Base-by-base conservation (phyloP, 2,888 invertebrate species). In the Watsonalla binaria region DNA sequence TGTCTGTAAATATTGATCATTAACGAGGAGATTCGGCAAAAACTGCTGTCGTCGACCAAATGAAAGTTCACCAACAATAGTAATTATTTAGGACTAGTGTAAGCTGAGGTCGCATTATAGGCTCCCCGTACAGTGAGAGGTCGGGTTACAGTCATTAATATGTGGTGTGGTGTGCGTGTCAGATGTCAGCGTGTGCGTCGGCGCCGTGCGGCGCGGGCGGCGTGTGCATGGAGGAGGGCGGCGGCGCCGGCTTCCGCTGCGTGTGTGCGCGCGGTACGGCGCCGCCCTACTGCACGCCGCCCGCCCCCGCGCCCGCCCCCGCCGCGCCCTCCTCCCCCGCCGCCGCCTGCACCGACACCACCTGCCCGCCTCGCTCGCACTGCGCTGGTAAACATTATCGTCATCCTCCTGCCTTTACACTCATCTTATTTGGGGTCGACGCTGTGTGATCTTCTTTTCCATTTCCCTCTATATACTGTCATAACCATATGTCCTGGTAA, bases 201-300 rank as follows among this genome's bases (percentile, higher is more conserved):
- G 92, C 92, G 52, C 93, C 95, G 54, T 98, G 98, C 83, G 92
- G 92, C 63, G 95, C 96, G 83, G 93, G 93, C 57, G 97, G 95
- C 49, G 92, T 88, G 37, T 97, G 97, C 78, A 86, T 91, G 52
- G 94, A 95, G 76, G 87, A 86, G 77, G 69, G 70, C 58, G 80
- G 75, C 60, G 86, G 82, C 57, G 70, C 75, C 9, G 86, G 82
- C 33, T 88, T 86, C 84, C 86, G 92, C 58, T 97, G 97, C 84
- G 93, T 96, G 76, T 97, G 97, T 78, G 91, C 89, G 13, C 93
- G 92, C 59, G 93, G 84, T 74, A 92, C 75, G 66, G 73, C 68
- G 61, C 89, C 87, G 57, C 89, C 90, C 56, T 79, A 83, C 54
- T 90, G 91, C 72, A 69, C 73, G 57, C 65, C 73, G 65, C 82